phyloP scores from a whole-genome alignment of 1,140 invertebrate genomes.

The Bombus affinis region DNA sequence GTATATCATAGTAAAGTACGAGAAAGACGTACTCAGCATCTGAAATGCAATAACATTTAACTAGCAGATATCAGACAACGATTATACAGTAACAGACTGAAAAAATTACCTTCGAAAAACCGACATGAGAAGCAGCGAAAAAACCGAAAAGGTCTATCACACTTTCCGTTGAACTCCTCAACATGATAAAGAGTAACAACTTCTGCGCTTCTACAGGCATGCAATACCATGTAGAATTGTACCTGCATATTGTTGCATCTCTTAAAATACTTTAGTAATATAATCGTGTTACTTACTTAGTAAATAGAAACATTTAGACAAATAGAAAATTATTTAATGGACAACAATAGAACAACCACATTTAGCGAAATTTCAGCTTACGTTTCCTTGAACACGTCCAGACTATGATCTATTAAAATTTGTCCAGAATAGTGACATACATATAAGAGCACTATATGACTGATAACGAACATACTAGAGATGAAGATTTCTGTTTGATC shows the following conservation, averaged over 20 bases:
- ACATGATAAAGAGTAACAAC: conserved; percentile 7
- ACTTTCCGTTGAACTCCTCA: too few relatives aligned
- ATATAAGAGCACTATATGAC: not conserved
- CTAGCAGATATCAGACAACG: too few relatives aligned
- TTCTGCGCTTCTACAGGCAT: too few relatives aligned
- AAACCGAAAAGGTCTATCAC: too few relatives aligned
- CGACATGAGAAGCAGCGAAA: too few relatives aligned
- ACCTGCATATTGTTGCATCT: not conserved
- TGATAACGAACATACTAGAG: accelerated
- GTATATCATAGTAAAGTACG: too few relatives aligned
- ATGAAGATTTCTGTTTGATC: not conserved
- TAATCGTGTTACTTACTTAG: not conserved
- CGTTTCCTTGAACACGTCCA: not conserved
- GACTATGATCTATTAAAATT: not conserved
- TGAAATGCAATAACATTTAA: not conserved
- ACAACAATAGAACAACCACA: too few relatives aligned
- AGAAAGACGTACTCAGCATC: conserved; percentile 4
- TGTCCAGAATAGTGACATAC: not conserved
- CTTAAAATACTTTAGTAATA: accelerated
- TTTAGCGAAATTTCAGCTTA: not conserved
- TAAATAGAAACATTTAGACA: too few relatives aligned
- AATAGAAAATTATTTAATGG: too few relatives aligned
- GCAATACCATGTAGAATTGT: conserved; percentile 27
- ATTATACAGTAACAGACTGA: not conserved
- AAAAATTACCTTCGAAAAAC: too few relatives aligned